These are phyloP conservation scores for Hormiphora californensis DNA, from an alignment of 37 sponge, comb jelly and placozoan genomes.

Conservation along the genomic window DNA sequence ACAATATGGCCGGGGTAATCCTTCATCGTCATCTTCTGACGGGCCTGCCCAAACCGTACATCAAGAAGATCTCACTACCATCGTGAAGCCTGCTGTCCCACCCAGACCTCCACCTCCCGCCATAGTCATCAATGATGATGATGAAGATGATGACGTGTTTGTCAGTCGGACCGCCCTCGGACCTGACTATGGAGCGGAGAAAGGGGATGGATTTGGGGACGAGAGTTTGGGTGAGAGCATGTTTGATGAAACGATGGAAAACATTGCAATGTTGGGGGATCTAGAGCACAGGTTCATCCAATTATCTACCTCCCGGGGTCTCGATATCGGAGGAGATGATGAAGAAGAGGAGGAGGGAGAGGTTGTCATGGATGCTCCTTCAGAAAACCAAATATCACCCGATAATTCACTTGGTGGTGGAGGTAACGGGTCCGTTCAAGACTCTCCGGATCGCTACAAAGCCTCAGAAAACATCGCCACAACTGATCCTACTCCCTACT, in stretches of 20 bases:
- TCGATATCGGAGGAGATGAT: background rate
- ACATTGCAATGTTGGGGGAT: constrained; percentile 11
- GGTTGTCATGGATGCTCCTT: background rate
- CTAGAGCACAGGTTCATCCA: background rate
- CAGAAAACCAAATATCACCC: background rate
- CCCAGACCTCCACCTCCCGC: too few species aligned
- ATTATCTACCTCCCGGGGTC: background rate
- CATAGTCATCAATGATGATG: too few species aligned
- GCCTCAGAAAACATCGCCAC: constrained; percentile 31
- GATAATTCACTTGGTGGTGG: background rate
- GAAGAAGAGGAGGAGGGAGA: background rate
- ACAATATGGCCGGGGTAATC: too few species aligned
- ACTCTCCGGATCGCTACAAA: background rate
- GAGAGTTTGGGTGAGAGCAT: background rate
- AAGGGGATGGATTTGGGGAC: background rate
- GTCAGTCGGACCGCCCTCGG: background rate
- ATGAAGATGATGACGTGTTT: background rate
- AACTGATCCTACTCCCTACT: constrained; percentile 7
- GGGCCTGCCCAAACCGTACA: too few species aligned
- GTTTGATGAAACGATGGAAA: constrained; percentile 14
- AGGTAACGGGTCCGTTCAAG: background rate
- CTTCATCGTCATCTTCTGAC: too few species aligned
- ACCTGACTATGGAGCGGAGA: background rate
- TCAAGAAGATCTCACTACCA: too few species aligned
- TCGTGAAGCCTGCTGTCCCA: too few species aligned